Percentiles rank a stretch among this genome's conserved stretches.
Conservation (phyloP, 2,888 invertebrate species). For the Erebia aethiops region DNA sequence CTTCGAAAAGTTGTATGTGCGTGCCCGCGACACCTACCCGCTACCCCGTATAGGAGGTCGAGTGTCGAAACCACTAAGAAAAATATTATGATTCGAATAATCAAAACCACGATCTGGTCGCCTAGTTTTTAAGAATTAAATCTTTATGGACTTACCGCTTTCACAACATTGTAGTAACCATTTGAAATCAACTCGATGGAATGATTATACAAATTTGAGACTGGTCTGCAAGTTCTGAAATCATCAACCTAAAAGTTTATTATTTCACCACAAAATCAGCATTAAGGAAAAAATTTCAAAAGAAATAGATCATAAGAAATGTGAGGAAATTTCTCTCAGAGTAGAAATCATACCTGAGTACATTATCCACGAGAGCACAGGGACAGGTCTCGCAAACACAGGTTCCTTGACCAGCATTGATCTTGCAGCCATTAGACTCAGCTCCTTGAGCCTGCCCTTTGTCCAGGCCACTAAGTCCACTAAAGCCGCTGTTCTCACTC, state of each 20-base stretch:
- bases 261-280: too few relatives aligned
- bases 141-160: slow-evolving; percentile 43
- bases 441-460: slow-evolving; percentile 21
- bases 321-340: too few relatives aligned
- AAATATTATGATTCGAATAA: too few relatives aligned
- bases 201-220: slow-evolving; percentile 43
- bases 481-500: slow-evolving; percentile 38
- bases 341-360: slow-evolving; percentile 47
- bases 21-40: too few relatives aligned
- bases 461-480: slow-evolving; percentile 40
- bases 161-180: slow-evolving; percentile 41
- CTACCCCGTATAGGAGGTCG: too few relatives aligned
- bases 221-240: slow-evolving; percentile 53
- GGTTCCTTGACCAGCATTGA: slow-evolving; percentile 20
- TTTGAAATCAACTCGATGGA: slow-evolving; percentile 39
- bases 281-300: too few relatives aligned
- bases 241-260: background rate
- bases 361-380: slow-evolving; percentile 51
- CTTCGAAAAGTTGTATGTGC: too few relatives aligned
- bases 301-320: too few relatives aligned
- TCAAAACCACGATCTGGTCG: too few relatives aligned
- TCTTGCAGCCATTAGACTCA: background rate
- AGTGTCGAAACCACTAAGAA: too few relatives aligned
- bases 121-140: too few relatives aligned
- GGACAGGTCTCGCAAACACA: slow-evolving; percentile 60